Evolutionary conservation across 2,888 invertebrate genomes (phyloP), one percentile per base, ranked within the genome.

Genomic region (Drosophila maculinotata): DNA sequence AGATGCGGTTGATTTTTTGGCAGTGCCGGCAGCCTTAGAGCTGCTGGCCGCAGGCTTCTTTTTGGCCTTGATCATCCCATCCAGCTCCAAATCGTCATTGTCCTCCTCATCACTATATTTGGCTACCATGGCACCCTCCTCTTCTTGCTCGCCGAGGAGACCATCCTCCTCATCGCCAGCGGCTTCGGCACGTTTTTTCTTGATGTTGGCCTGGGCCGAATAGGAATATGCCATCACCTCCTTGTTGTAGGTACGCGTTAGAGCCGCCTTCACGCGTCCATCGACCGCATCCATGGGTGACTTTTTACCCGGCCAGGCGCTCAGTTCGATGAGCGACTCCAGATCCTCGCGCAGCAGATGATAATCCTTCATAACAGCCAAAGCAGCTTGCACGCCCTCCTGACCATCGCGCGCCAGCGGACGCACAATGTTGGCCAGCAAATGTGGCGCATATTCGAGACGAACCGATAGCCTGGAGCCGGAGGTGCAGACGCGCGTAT

Each of bases 171-270:
- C 90, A 0, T 90, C 92, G 1, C 91, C 92, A 1, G 92, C 92
- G 2, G 92, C 92, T 12, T 89, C 90, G 0, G 91, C 92, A 39
- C 93, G 93, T 52, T 94, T 95, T 79, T 94, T 94, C 76, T 94
- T 94, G 4, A 94, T 90, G 1, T 92, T 92, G 4, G 93, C 92
- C 38, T 93, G 94, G 84, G 86, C 90, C 8, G 96, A 94, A 91
- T 98, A 98, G 0, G 98, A 97, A 53, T 96, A 93, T 54, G 95
- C 93, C 44, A 94, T 93, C 0, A 94, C 93, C 71, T 95, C 95
- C 91, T 99, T 99, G 91, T 99, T 99, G 91, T 97, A 98, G 0
- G 95, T 93, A 36, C 98, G 94, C 0, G 99, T 99, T 90, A 99
- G 95, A 0, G 98, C 97, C 0, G 98, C 95, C 92, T 99, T 99